phyloP scores from a whole-genome alignment of 2,888 invertebrate species.

The Cabera pusaria region DNA sequence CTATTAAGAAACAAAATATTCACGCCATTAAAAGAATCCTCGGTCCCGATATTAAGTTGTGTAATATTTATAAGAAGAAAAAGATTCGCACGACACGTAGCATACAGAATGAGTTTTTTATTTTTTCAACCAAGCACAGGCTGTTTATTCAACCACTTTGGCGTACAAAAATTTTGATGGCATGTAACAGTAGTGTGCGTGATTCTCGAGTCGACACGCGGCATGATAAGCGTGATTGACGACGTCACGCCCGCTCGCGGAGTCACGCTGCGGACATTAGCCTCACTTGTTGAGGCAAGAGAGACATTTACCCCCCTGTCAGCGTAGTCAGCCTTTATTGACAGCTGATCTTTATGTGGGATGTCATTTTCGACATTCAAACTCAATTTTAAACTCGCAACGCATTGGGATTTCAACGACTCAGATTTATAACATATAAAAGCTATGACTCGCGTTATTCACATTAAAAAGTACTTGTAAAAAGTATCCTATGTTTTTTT shows the following conservation, averaged over 20 bases:
- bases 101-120: constrained; percentile 10
- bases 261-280: constrained; percentile 44
- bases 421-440: too few relatives aligned
- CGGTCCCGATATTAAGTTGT: constrained; percentile 3
- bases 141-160: constrained; percentile 15
- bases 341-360: constrained; percentile 22
- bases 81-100: constrained; percentile 19
- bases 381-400: too few relatives aligned
- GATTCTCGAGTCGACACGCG: constrained; percentile 41
- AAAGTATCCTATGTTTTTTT: too few relatives aligned
- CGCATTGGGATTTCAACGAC: too few relatives aligned
- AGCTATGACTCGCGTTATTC: too few relatives aligned
- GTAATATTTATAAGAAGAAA: constrained; percentile 1
- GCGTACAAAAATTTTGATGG: constrained; percentile 22
- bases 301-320: constrained; percentile 16
- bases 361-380: too few relatives aligned
- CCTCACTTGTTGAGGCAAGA: constrained; percentile 48
- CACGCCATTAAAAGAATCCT: constrained; percentile 3
- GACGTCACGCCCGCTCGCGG: constrained; percentile 53
- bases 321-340: constrained; percentile 25
- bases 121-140: constrained; percentile 8
- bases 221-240: constrained; percentile 76
- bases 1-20: constrained; percentile 2
- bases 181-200: constrained; percentile 36
- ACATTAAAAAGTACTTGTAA: too few relatives aligned